phyloP scores from a whole-genome alignment of 2,113 vertebrate species.

The Siniperca knerii region DNA sequence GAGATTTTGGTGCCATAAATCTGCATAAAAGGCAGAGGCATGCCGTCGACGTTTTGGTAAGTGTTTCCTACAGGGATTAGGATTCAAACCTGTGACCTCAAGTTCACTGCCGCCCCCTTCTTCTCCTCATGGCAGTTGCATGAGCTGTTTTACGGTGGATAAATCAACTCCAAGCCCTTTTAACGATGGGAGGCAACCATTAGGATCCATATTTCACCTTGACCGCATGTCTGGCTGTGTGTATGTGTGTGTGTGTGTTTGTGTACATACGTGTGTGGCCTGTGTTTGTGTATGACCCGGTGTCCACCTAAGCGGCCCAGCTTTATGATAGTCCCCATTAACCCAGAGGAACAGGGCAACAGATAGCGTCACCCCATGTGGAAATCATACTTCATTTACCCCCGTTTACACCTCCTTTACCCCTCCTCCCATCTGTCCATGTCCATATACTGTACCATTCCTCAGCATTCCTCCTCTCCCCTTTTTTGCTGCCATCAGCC shows the following conservation, averaged over 20 bases:
- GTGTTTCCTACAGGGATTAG: constrained; percentile 73
- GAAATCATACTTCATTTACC: constrained; percentile 75
- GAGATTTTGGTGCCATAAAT: constrained; percentile 67
- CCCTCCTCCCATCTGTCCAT: constrained; percentile 26
- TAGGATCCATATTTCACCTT: constrained; percentile 81
- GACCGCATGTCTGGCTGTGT: constrained; percentile 52
- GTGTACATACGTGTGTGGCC: constrained; percentile 36
- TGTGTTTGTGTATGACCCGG: constrained; percentile 67
- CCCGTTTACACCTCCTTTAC: constrained; percentile 49
- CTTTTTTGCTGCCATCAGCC: background rate
- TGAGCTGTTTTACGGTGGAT: constrained; percentile 76
- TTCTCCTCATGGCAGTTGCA: constrained; percentile 65
- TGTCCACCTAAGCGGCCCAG: constrained; percentile 68
- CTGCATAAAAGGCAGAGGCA: constrained; percentile 72
- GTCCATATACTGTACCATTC: background rate
- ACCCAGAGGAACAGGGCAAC: constrained; percentile 72
- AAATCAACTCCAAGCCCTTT: constrained; percentile 80
- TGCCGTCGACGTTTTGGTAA: constrained; percentile 63
- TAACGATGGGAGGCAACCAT: constrained; percentile 82
- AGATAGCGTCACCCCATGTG: constrained; percentile 74
- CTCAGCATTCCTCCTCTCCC: background rate
- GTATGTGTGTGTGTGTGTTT: constrained; percentile 52
- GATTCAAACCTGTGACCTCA: constrained; percentile 73
- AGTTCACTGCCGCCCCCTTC: constrained; percentile 53
- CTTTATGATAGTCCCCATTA: constrained; percentile 81